These are phyloP conservation scores for Sitta europaea DNA, from an alignment of 2,113 vertebrate genomes.

Conservation along the genomic window DNA sequence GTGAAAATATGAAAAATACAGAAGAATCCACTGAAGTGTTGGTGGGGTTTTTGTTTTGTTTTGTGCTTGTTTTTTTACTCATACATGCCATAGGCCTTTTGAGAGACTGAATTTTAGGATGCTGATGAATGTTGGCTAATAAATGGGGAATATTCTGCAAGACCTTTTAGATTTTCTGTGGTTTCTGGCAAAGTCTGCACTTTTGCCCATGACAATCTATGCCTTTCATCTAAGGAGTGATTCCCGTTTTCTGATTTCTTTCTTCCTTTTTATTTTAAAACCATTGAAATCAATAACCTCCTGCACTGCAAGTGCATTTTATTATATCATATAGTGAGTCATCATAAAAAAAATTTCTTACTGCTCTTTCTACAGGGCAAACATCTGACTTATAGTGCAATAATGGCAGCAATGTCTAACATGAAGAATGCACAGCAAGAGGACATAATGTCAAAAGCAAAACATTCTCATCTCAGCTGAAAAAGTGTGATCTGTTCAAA, in stretches of 20 bases:
- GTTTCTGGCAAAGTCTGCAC: not conserved
- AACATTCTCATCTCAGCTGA: not conserved
- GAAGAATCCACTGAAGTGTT: not conserved
- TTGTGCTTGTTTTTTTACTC: not conserved
- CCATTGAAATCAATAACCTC: not conserved
- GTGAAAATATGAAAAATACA: not conserved
- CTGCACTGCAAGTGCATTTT: not conserved
- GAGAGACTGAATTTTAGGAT: not conserved
- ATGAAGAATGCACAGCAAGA: not conserved
- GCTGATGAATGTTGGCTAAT: not conserved
- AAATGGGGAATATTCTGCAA: not conserved
- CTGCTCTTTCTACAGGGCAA: not conserved
- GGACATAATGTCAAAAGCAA: not conserved
- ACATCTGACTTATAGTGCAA: not conserved
- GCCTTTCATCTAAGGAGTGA: not conserved
- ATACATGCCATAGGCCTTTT: not conserved
- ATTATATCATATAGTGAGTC: not conserved
- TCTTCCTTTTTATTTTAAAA: not conserved
- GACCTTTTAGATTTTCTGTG: not conserved
- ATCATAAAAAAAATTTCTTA: not conserved
- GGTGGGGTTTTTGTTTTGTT: too few species aligned
- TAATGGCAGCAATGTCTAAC: not conserved
- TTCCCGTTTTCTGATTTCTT: not conserved
- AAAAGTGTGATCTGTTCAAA: not conserved
- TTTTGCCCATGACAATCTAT: not conserved